Evolutionary conservation across 2,113 vertebrate genomes (phyloP), one percentile per base, ranked within the genome.

Genomic region (Chamaea fasciata): DNA sequence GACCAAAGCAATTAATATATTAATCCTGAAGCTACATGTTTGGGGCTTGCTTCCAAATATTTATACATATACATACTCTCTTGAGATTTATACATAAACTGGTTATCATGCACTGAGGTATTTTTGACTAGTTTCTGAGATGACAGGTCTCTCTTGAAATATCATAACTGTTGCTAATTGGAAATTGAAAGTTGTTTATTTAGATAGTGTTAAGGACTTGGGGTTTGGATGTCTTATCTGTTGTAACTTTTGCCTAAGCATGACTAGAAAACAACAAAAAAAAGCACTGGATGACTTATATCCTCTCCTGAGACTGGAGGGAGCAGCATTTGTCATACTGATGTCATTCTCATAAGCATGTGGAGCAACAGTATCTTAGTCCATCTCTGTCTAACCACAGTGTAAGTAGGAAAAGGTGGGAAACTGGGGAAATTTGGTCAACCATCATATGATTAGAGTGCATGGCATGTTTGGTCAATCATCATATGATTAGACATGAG

Each of bases 321-420:
- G 70, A 64, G 1, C 3, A 5, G 23, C 20, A 39, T 67, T 67
- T 84, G 13, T 26, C n/a, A 41, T 57, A 3, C 27, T 63, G 8
- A 42, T 81, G 35, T 13, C 12, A 55, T 7, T 57, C 13, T 78
- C 73, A 39, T 26, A 67, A 78, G 23, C 19, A 20, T 7, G 27
- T n/a, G 41, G 13, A 35, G 41, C 31, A 74, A n/a, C 13, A 3
- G 1, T 31, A 46, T 35, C 0, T 0, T 11, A 50, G 33, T 33
- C 19, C 8, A 24, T 50, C 26, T 74, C 24, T 11, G 6, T 62
- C 41, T 70, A 42, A 10, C 35, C n/a, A 80, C 46, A 60, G 3
- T 39, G 24, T 63, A 37, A 63, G 42, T 12, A 63, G 9, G 35
- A 89, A 91, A 82, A 92, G 6, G 7, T 56, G 44, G 17, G 10